Evolutionary conservation across 2,888 invertebrate species (phyloP), one percentile per base, ranked within the genome.

Genomic region (Bellardia pandia): DNA sequence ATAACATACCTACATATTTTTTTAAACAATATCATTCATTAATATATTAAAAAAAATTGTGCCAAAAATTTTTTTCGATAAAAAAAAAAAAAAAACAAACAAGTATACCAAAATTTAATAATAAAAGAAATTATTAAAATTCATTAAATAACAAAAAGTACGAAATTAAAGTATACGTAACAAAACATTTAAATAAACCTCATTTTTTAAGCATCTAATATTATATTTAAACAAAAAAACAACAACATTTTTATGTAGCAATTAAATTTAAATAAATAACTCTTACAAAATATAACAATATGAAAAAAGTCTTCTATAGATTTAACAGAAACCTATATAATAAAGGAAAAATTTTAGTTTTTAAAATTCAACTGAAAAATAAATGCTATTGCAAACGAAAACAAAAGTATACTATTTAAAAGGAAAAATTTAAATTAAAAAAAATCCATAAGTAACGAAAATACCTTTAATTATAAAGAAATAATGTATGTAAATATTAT

Each of bases 151-250:
- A 74, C 11, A 45, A 45, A 45, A 11, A 88, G 78, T 85, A 83
- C 79, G 88, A 85, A 88, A 82, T 75, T 56, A 37, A 81, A 72
- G 88, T 85, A 88, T 89, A 88, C 88, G 85, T 87, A 89, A 88
- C 72, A 75, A 83, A 79, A 71, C 42, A 60, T 74, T 79, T 53
- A 66, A 75, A 75, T 42, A 79, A 82, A 88, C 85, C 84, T 86
- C 85, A 89, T 77, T 82, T 86, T 86, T 79, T 76, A 86, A 86
- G 40, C 40, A 75, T 37, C 48, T 62, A 45, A 72, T 80, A 58
- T 69, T 62, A 68, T 42, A 79, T 23, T 8, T n/a, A 51, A 56
- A 23, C 23, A 23, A 51, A 68, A 80, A 58, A 23, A 68, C 58
- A 69, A 62, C 33, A 62, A 72, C 8, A 77, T 69, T 40, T 80